phyloP scores from a whole-genome alignment of 2,888 invertebrate species.

The Beris chalybata region DNA sequence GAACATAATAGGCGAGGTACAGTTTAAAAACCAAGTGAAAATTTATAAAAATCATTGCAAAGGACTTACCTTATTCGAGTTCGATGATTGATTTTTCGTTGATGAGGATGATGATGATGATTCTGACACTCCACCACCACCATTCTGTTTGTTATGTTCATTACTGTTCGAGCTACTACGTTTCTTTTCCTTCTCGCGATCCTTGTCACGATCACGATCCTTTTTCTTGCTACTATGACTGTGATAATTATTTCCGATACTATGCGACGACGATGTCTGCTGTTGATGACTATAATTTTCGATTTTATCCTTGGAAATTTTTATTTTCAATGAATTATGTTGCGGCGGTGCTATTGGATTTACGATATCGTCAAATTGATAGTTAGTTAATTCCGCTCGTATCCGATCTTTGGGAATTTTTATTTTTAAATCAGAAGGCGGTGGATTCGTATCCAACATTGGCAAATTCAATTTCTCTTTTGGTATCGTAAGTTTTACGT shows the following conservation, averaged over 20 bases:
- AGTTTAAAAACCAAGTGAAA: constrained; percentile 7
- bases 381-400: constrained; percentile 57
- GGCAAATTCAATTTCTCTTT: constrained; percentile 61
- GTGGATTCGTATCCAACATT: constrained; percentile 42
- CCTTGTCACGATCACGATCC: constrained; percentile 51
- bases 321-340: constrained; percentile 68
- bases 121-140: constrained; percentile 34
- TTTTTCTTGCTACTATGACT: constrained; percentile 53
- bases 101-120: constrained; percentile 37
- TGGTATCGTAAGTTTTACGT: constrained; percentile 62
- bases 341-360: constrained; percentile 38
- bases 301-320: constrained; percentile 76
- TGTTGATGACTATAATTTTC: constrained; percentile 56
- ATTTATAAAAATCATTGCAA: not conserved
- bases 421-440: constrained; percentile 67
- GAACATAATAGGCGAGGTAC: not conserved
- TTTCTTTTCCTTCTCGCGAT: constrained; percentile 49
- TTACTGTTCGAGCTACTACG: constrained; percentile 44
- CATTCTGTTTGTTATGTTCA: constrained; percentile 50
- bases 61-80: constrained; percentile 46
- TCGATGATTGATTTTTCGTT: constrained; percentile 41
- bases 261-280: constrained; percentile 31
- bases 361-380: constrained; percentile 31
- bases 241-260: constrained; percentile 39
- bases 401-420: constrained; percentile 79